Evolutionary conservation across 53 echinoderm and acorn worm species (phyloP).

Genomic region (Actinopyga echinites): DNA sequence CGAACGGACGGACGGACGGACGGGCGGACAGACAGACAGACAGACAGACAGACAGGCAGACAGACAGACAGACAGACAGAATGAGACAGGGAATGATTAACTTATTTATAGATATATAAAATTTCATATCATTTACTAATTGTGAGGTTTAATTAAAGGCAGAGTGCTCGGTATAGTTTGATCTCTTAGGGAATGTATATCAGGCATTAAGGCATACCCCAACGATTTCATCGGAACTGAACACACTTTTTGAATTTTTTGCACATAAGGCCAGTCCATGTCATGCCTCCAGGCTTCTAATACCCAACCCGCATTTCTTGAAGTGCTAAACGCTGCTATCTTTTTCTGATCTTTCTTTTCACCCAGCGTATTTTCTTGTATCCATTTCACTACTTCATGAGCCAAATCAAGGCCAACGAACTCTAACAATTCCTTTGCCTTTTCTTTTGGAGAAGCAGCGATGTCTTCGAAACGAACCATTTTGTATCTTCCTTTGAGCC

Average conservation of each 20-base stretch:
- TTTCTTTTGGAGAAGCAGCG: conserved; percentile 10
- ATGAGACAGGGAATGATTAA: no score
- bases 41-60: no score
- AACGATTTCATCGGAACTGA: conserved; percentile 35
- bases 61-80: no score
- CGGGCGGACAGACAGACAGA: no score
- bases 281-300: conserved; percentile 51
- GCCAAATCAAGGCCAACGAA: conserved; percentile 41
- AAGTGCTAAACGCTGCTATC: not conserved
- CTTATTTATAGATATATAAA: no score
- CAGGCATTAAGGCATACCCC: conserved; percentile 41
- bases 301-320: conserved; percentile 29
- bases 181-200: not conserved
- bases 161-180: conserved; percentile 6
- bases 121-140: no score
- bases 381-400: conserved; percentile 44
- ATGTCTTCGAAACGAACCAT: conserved; percentile 65
- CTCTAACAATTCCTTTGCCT: conserved; percentile 45
- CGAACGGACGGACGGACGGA: no score
- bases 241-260: conserved; percentile 57
- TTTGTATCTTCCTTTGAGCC: conserved; percentile 58
- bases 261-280: conserved; percentile 24
- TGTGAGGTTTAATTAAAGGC: not conserved
- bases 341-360: not conserved
- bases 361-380: conserved; percentile 51